Percentiles rank a stretch among this genome's conserved stretches.
phyloP scores from a whole-genome alignment of 2,113 vertebrate species.

The Dromaius novaehollandiae region DNA sequence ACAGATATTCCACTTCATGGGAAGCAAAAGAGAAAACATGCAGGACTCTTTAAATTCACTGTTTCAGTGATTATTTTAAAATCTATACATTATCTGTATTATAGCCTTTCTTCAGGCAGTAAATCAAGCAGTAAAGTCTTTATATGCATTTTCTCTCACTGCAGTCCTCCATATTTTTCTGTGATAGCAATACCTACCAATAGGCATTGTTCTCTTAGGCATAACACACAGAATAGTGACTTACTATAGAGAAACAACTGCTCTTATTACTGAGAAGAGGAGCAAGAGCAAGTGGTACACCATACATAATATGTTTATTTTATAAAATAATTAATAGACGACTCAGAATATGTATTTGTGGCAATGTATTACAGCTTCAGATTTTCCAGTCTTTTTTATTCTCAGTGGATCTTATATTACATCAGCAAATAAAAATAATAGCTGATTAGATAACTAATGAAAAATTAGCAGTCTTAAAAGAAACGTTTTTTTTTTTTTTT shows the following conservation, averaged over 20 bases:
- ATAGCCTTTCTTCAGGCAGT: background rate
- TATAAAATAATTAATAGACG: slow-evolving; percentile 2
- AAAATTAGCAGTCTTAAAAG: slow-evolving; percentile 6
- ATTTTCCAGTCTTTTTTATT: background rate
- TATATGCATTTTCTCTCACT: background rate
- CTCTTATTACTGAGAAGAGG: background rate
- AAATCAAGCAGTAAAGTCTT: background rate
- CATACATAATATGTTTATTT: background rate
- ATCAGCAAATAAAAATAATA: background rate
- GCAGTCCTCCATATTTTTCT: background rate
- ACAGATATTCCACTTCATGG: background rate
- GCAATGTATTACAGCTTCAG: background rate
- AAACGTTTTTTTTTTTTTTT: background rate
- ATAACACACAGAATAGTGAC: background rate
- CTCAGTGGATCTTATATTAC: background rate
- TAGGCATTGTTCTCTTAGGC: background rate
- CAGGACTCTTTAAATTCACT: background rate
- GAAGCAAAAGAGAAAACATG: background rate
- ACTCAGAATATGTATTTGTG: background rate
- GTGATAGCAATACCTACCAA: background rate
- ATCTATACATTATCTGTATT: background rate
- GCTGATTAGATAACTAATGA: background rate
- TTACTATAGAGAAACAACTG: background rate
- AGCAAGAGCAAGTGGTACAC: background rate
- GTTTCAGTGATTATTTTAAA: background rate